Conservation (phyloP, 2,888 invertebrate genomes). For the Arge pagana region DNA sequence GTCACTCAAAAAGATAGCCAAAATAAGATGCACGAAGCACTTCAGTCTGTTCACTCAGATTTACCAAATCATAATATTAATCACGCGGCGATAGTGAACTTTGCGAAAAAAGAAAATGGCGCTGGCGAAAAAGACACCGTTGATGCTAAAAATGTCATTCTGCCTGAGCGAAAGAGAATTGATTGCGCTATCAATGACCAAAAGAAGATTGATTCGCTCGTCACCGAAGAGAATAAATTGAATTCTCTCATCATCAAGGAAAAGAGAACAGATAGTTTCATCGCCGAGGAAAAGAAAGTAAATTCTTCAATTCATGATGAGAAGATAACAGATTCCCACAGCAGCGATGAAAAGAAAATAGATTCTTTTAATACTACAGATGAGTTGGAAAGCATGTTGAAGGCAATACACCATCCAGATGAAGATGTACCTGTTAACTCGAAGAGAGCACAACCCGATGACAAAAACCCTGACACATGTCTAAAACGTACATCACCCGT, state of each 20-base stretch:
- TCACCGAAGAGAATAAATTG: not conserved
- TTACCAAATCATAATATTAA: not conserved
- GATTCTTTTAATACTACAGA: slow-evolving; percentile 56
- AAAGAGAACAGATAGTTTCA: slow-evolving; percentile 20
- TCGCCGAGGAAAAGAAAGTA: slow-evolving; percentile 23
- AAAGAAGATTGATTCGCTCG: not conserved
- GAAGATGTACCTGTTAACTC: slow-evolving; percentile 46
- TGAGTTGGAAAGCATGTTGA: slow-evolving; percentile 57
- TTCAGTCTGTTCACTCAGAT: not conserved
- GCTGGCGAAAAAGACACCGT: not conserved
- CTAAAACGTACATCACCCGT: slow-evolving; percentile 53
- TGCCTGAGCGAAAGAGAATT: no score
- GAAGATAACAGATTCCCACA: not conserved
- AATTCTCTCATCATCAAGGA: slow-evolving; percentile 18
- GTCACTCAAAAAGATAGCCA: slow-evolving; percentile 6
- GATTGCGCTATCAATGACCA: not conserved
- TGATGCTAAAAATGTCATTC: no score
- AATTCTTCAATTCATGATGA: slow-evolving; percentile 23
- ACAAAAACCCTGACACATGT: slow-evolving; percentile 37
- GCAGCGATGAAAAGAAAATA: slow-evolving; percentile 46
- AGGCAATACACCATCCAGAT: slow-evolving; percentile 55
- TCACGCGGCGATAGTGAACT: slow-evolving; percentile 3
- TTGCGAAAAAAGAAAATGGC: no score
- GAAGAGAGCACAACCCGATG: slow-evolving; percentile 35
- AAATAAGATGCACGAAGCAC: not conserved